Percentiles rank a stretch among this genome's conserved stretches.
phyloP scores from a whole-genome alignment of 2,888 invertebrate species.

The Biston stratarius region DNA sequence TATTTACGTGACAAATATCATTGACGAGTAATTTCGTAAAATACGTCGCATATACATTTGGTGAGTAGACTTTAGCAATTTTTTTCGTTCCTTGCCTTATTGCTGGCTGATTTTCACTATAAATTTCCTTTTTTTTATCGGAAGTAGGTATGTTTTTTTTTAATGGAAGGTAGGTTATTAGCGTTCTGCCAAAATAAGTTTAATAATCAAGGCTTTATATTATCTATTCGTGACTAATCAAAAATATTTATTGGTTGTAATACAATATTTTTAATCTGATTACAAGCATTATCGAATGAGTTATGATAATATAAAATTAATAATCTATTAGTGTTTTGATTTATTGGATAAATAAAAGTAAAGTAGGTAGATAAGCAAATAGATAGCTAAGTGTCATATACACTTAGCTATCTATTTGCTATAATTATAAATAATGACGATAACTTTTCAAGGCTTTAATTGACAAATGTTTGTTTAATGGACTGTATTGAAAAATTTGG shows the following conservation, averaged over 20 bases:
- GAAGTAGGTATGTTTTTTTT: conserved; percentile 2
- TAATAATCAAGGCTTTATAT: neutral
- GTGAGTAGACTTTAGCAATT: conserved; percentile 54
- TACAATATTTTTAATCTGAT: conserved; percentile 1
- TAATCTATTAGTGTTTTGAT: neutral
- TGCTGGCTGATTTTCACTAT: conserved; percentile 8
- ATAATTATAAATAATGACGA: too few relatives aligned
- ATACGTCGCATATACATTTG: conserved; percentile 53
- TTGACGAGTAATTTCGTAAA: conserved; percentile 24
- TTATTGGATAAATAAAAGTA: neutral
- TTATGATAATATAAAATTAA: neutral
- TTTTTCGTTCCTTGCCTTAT: neutral
- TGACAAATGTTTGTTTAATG: too few relatives aligned
- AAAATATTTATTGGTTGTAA: neutral
- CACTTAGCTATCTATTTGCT: too few relatives aligned
- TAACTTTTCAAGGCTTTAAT: too few relatives aligned
- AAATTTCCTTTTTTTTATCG: neutral
- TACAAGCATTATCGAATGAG: conserved; percentile 9
- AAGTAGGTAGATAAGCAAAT: too few relatives aligned
- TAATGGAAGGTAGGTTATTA: neutral
- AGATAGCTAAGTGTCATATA: too few relatives aligned
- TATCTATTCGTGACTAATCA: neutral
- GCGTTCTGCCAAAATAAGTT: neutral
- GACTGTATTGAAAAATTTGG: too few relatives aligned
- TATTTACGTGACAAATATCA: conserved; percentile 32